Percentiles rank a stretch among this genome's conserved stretches.
Evolutionary conservation across 64 coral and sea anemone genomes (phyloP).

Genomic region (Montipora cactus): DNA sequence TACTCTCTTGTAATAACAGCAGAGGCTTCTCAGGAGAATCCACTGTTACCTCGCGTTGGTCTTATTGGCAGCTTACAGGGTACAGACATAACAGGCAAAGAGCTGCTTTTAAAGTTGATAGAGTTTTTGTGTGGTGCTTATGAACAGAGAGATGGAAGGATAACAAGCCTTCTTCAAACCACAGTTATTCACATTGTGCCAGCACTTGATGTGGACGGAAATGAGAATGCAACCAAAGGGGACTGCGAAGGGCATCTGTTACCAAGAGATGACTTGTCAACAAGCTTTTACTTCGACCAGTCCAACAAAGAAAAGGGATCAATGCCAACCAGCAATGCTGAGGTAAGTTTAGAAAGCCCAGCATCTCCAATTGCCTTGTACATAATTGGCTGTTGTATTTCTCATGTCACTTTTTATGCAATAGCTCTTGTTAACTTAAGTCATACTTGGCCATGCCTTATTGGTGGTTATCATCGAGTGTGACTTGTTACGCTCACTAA

Average conservation of each 20-base stretch:
- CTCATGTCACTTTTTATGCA: too few species aligned
- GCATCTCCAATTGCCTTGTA: too few species aligned
- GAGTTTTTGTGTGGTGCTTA: slow-evolving; percentile 77
- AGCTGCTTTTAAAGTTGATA: slow-evolving; percentile 83
- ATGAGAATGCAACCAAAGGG: slow-evolving; percentile 63
- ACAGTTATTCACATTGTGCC: slow-evolving; percentile 88
- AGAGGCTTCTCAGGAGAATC: slow-evolving; percentile 12
- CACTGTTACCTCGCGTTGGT: slow-evolving; percentile 71
- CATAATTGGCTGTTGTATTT: too few species aligned
- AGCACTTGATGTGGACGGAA: slow-evolving; percentile 88
- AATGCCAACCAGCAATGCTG: slow-evolving; percentile 57
- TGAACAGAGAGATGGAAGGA: slow-evolving; percentile 46
- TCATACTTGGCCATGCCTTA: too few species aligned
- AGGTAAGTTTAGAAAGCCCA: slow-evolving; percentile 24
- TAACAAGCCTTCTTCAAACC: slow-evolving; percentile 65
- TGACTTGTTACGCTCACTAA: too few species aligned
- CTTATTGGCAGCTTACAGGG: slow-evolving; percentile 87
- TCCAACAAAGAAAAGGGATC: slow-evolving; percentile 35
- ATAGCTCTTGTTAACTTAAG: too few species aligned
- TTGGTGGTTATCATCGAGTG: too few species aligned
- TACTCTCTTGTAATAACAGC: slow-evolving; percentile 71
- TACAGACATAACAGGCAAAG: slow-evolving; percentile 78
- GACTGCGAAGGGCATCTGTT: slow-evolving; percentile 56
- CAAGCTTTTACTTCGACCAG: slow-evolving; percentile 74
- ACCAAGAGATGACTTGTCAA: slow-evolving; percentile 70